phyloP scores from a whole-genome alignment of 2,888 invertebrate genomes.

The Anticlea derivata region DNA sequence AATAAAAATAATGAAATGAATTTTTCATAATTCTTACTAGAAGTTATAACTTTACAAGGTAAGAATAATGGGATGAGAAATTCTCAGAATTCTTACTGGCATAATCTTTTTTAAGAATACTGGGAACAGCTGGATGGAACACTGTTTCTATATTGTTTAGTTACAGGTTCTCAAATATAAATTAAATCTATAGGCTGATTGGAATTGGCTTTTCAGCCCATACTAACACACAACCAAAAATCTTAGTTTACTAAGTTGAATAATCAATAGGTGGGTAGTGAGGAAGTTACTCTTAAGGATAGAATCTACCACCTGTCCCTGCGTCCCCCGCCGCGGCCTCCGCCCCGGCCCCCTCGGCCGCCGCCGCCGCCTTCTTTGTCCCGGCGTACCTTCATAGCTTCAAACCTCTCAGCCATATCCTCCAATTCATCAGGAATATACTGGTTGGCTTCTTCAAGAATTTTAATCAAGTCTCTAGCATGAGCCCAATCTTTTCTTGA shows the following conservation, averaged over 20 bases:
- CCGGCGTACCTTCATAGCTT: conserved; percentile 86
- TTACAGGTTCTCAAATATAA: background rate
- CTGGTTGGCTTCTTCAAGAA: conserved; percentile 94
- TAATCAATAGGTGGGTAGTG: conserved; percentile 16
- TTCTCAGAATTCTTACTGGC: too few relatives aligned
- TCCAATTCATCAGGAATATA: conserved; percentile 90
- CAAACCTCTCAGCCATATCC: conserved; percentile 90
- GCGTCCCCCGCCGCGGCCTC: conserved; percentile 47
- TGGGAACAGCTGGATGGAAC: too few relatives aligned
- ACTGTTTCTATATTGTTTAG: background rate
- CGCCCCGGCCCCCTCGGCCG: conserved; percentile 54
- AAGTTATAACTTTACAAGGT: too few relatives aligned
- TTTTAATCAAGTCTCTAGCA: conserved; percentile 91
- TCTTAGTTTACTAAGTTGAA: conserved; percentile 3
- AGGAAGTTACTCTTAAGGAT: background rate
- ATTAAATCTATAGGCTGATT: background rate
- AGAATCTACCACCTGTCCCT: conserved; percentile 57
- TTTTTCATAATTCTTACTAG: too few relatives aligned
- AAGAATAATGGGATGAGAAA: too few relatives aligned
- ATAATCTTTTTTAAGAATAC: too few relatives aligned
- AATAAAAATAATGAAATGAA: too few relatives aligned
- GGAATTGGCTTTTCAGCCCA: conserved; percentile 6
- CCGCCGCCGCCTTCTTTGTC: conserved; percentile 77
- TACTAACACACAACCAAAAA: conserved; percentile 11
- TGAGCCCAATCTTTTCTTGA: conserved; percentile 92